These are phyloP conservation scores for Drosophila pseudotakahashii DNA, from an alignment of 2,888 invertebrate genomes.

Conservation along the genomic window DNA sequence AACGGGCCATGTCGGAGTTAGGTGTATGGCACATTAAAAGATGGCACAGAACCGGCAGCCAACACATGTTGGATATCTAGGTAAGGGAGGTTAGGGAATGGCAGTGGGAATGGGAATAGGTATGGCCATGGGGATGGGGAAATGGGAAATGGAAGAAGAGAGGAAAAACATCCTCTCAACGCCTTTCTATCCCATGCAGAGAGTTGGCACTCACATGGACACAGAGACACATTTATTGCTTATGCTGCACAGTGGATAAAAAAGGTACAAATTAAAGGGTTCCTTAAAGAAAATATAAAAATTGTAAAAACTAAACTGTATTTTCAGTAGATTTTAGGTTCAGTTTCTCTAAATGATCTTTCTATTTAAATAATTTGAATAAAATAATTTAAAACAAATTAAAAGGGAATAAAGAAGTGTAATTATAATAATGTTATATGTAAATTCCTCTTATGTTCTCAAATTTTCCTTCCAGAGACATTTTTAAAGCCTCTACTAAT, in stretches of 20 bases:
- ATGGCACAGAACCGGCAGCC: slow-evolving; percentile 51
- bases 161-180: slow-evolving; percentile 47
- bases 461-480: not conserved
- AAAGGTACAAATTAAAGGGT: not conserved
- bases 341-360: too few species aligned
- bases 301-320: too few species aligned
- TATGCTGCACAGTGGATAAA: slow-evolving; percentile 44
- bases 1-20: slow-evolving; percentile 44
- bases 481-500: not conserved
- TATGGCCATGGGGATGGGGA: not conserved
- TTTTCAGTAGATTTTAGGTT: too few species aligned
- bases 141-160: slow-evolving; percentile 8
- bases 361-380: too few species aligned
- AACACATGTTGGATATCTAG: slow-evolving; percentile 53
- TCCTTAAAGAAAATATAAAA: not conserved
- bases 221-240: slow-evolving; percentile 50
- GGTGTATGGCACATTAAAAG: slow-evolving; percentile 69
- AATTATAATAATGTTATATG: too few species aligned
- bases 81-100: slow-evolving; percentile 12
- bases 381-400: too few species aligned
- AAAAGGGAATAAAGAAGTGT: too few species aligned
- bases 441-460: not conserved
- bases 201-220: slow-evolving; percentile 46
- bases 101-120: not conserved
- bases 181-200: slow-evolving; percentile 50